Conservation (phyloP, 2,888 invertebrate species). For the Drosophila prolongata region DNA sequence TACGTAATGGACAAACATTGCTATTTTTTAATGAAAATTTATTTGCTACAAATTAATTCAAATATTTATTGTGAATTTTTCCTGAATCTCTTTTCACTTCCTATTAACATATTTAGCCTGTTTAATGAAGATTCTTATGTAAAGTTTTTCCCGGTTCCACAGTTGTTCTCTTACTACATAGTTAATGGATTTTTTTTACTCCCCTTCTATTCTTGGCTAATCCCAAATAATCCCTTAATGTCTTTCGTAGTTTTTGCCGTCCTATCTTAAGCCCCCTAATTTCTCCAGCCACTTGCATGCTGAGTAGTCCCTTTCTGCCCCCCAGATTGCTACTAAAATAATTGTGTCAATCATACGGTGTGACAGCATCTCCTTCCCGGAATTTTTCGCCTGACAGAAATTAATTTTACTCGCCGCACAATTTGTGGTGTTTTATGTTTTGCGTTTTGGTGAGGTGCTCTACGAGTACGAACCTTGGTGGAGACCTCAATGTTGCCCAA, state of each 20-base stretch:
- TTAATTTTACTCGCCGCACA: slow-evolving; percentile 34
- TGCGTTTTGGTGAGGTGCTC: slow-evolving; percentile 2
- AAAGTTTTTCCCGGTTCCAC: no score
- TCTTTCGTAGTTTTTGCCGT: neutral
- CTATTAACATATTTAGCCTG: no score
- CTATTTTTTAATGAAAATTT: no score
- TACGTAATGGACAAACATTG: no score
- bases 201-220: neutral
- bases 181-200: neutral
- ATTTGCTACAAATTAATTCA: no score
- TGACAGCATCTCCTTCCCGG: slow-evolving; percentile 18
- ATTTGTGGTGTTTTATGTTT: slow-evolving; percentile 18
- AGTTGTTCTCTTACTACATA: no score
- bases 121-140: no score
- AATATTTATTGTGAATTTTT: no score
- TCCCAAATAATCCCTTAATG: slow-evolving; percentile 2
- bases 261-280: slow-evolving; percentile 1
- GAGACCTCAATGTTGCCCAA: slow-evolving; percentile 84
- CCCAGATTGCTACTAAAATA: slow-evolving; percentile 20
- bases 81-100: no score
- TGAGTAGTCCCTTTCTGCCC: neutral
- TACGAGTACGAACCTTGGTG: slow-evolving; percentile 77
- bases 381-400: slow-evolving; percentile 9
- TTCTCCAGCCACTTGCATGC: slow-evolving; percentile 1
- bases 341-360: slow-evolving; percentile 35